These are phyloP conservation scores for Copsychus sechellarum DNA, from an alignment of 2,113 vertebrate genomes.

Conservation along the genomic window DNA sequence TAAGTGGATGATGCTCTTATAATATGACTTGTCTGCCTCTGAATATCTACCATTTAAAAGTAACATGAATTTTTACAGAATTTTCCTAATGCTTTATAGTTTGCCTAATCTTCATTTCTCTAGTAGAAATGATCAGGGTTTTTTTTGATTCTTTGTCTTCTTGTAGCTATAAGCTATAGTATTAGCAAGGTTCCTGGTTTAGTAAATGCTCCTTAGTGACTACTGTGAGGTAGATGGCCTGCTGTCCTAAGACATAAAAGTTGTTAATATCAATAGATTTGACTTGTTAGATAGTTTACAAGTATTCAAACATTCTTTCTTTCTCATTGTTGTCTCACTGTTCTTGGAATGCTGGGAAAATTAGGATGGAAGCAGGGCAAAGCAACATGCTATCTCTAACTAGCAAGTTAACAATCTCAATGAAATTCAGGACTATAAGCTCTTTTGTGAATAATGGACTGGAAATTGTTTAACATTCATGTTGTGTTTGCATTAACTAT, in stretches of 20 bases:
- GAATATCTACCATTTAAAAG: neutral
- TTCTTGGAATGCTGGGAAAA: neutral
- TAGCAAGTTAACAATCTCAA: neutral
- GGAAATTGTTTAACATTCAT: neutral
- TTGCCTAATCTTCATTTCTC: neutral
- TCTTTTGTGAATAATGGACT: neutral
- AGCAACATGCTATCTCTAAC: neutral
- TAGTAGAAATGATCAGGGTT: rapidly evolving
- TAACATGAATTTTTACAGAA: neutral
- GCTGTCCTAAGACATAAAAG: neutral
- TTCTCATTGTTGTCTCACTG: neutral
- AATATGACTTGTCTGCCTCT: neutral
- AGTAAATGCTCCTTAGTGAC: neutral
- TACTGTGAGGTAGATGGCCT: neutral
- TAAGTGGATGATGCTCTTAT: neutral
- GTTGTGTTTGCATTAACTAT: neutral
- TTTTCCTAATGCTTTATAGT: neutral
- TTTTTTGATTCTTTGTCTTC: neutral
- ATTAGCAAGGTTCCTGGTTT: neutral
- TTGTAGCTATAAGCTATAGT: neutral
- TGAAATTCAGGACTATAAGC: neutral
- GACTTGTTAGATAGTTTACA: neutral
- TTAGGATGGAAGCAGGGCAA: neutral
- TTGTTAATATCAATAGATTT: neutral
- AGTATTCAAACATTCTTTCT: neutral